Conservation (phyloP, 2,888 invertebrate genomes). For the Synanthedon formicaeformis region DNA sequence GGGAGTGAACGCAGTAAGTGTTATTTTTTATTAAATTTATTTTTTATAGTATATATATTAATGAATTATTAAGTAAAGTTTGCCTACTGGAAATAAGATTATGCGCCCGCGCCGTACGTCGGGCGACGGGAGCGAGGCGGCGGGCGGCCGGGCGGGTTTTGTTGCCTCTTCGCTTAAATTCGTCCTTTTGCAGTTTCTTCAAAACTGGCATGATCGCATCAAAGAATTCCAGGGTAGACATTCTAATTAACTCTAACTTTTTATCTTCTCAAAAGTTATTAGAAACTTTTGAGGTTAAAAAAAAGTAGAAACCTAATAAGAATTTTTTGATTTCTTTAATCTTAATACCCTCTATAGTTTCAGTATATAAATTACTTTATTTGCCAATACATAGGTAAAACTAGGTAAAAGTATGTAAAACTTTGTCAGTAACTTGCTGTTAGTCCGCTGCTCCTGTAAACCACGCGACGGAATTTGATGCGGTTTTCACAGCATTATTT, state of each 20-base stretch:
- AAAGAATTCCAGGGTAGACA: constrained; percentile 1
- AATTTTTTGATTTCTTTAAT: too few species aligned
- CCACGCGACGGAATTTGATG: too few species aligned
- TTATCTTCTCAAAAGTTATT: too few species aligned
- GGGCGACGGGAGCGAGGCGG: constrained; percentile 27
- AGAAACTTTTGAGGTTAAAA: too few species aligned
- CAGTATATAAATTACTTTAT: too few species aligned
- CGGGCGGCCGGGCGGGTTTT: constrained; percentile 23
- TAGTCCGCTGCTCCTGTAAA: too few species aligned
- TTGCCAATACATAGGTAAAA: too few species aligned
- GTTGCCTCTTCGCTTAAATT: constrained; percentile 45
- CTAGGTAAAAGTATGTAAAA: too few species aligned
- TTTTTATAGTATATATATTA: neutral
- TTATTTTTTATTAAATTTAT: neutral
- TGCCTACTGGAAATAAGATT: constrained; percentile 10
- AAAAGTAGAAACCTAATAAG: neutral
- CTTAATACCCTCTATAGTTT: too few species aligned
- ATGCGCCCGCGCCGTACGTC: constrained; percentile 3
- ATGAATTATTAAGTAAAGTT: too few species aligned
- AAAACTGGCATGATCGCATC: constrained; percentile 16
- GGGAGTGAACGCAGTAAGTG: constrained; percentile 51
- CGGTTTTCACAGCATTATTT: too few species aligned
- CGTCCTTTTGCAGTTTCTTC: constrained; percentile 57
- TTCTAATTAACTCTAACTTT: neutral
- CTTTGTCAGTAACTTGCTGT: too few species aligned